A percentile compares a stretch with the other conserved stretches of the same genome.
Evolutionary conservation across 2,888 invertebrate genomes (phyloP).

Genomic region (Ypsolopha scabrella): DNA sequence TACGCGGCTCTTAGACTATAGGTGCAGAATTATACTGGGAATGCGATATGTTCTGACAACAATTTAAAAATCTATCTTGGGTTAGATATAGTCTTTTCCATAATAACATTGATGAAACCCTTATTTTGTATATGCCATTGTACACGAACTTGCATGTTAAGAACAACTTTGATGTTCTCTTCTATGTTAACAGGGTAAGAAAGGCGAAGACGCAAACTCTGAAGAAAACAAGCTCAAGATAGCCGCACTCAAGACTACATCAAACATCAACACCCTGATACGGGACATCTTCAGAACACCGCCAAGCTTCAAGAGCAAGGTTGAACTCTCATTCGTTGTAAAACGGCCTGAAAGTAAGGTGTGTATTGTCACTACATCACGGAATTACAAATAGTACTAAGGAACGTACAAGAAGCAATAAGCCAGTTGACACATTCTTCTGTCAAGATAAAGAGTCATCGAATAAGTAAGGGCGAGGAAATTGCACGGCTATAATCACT

Average conservation of each 20-base stretch:
- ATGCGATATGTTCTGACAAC: too few species aligned
- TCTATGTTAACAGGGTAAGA: constrained; percentile 72
- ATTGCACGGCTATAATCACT: too few species aligned
- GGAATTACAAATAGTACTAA: too few species aligned
- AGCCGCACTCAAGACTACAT: constrained; percentile 88
- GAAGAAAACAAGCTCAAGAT: constrained; percentile 84
- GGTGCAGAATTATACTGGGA: too few species aligned
- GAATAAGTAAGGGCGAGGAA: too few species aligned
- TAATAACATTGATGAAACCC: background rate
- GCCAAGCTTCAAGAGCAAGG: constrained; percentile 89
- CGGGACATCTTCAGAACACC: constrained; percentile 95
- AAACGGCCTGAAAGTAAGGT: constrained; percentile 55
- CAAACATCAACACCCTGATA: constrained; percentile 92
- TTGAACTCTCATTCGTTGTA: constrained; percentile 77
- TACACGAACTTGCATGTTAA: background rate
- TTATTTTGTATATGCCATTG: too few species aligned
- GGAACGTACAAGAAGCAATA: too few species aligned
- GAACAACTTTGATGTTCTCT: background rate
- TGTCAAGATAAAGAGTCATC: too few species aligned
- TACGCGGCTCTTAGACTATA: too few species aligned
- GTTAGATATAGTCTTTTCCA: too few species aligned
- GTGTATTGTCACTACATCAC: constrained; percentile 6
- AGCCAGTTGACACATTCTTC: too few species aligned
- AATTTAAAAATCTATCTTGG: too few species aligned
- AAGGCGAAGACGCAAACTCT: constrained; percentile 77